Conservation (phyloP, 2,797 vertebrate genomes). For the Nyctibius grandis region DNA sequence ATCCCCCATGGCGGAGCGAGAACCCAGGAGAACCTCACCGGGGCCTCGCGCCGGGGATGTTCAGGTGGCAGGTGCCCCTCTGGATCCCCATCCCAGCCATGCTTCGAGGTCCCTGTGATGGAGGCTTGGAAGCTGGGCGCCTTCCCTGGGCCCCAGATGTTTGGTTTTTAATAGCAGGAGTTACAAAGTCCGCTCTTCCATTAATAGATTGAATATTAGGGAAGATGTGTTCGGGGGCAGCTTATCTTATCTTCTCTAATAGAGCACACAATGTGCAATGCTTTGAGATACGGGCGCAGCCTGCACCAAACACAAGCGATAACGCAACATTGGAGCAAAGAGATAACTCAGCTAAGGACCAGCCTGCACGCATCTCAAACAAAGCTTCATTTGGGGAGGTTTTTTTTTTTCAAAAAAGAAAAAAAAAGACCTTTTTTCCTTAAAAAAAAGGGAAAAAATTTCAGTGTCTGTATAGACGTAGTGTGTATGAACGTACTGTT, state of each 20-base stretch:
- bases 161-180: neutral
- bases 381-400: neutral
- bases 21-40: neutral
- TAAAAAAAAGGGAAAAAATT: too few relatives aligned
- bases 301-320: neutral
- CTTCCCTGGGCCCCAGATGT: neutral
- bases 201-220: neutral
- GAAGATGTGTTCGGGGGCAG: neutral
- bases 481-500: neutral
- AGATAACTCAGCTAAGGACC: neutral
- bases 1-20: neutral
- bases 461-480: neutral
- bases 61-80: neutral
- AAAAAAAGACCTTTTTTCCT: too few relatives aligned
- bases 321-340: neutral
- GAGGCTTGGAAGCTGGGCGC: neutral
- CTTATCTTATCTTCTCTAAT: neutral
- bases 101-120: neutral
- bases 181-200: neutral
- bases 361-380: neutral
- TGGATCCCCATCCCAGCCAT: too few relatives aligned
- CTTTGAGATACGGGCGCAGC: accelerated
- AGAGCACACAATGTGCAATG: accelerated
- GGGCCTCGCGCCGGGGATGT: accelerated
- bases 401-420: neutral